Conservation (phyloP, 1,140 invertebrate genomes). For the Drosophila orena region DNA sequence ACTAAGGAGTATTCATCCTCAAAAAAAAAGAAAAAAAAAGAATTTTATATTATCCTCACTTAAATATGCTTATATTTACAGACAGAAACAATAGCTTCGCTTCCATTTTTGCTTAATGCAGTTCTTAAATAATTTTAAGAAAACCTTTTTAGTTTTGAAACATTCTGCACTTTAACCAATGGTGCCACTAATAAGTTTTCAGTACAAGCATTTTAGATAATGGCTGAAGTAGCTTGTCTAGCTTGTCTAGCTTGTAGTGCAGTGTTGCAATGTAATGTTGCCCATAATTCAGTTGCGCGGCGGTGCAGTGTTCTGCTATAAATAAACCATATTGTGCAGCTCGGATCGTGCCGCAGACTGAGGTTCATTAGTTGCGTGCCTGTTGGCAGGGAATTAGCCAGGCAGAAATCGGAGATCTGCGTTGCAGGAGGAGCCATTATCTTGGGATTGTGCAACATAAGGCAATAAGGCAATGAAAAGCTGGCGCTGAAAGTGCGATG, state of each 20-base stretch:
- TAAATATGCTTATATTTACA: no score
- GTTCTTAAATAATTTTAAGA: no score
- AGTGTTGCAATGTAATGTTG: constrained; percentile 42
- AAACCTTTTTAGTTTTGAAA: no score
- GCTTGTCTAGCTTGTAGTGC: not conserved
- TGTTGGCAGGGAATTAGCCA: constrained; percentile 31
- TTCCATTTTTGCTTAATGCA: no score
- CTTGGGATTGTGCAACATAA: constrained; percentile 9
- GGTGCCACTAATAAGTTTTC: no score
- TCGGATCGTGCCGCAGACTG: constrained; percentile 40
- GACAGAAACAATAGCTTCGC: no score
- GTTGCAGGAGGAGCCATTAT: constrained; percentile 19
- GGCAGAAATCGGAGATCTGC: constrained; percentile 13
- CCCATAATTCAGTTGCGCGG: constrained; percentile 61
- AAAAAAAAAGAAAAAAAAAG: not conserved
- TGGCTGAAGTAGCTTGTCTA: no score
- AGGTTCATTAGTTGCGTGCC: constrained; percentile 64
- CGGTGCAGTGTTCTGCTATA: constrained; percentile 42
- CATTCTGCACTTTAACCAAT: no score
- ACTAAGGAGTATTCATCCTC: not conserved
- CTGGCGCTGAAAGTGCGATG: constrained; percentile 11
- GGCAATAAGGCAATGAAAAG: constrained; percentile 3
- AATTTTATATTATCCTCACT: no score
- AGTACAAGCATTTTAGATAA: not conserved
- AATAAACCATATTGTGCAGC: constrained; percentile 39